A percentile compares a stretch with the other conserved stretches of the same genome.
Evolutionary conservation across 2,113 vertebrate species (phyloP).

Genomic region (Heloderma charlesbogerti): DNA sequence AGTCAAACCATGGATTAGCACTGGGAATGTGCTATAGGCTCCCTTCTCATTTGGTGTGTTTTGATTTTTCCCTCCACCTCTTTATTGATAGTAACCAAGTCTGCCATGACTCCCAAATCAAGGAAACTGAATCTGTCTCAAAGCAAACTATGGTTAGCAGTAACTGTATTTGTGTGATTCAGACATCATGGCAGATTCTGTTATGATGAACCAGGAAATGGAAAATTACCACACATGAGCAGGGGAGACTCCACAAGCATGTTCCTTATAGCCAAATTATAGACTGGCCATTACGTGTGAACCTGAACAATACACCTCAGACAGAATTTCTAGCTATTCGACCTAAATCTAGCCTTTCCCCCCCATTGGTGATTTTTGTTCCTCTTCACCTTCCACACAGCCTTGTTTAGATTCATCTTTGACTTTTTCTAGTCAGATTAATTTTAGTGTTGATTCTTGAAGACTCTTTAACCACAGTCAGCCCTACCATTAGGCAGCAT

Average conservation of each 20-base stretch:
- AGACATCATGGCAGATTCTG: background rate
- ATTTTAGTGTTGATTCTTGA: background rate
- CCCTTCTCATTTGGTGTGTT: no score
- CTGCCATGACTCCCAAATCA: no score
- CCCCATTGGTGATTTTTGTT: background rate
- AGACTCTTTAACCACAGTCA: background rate
- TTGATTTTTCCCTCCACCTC: no score
- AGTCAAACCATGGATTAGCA: no score
- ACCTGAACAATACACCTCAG: background rate
- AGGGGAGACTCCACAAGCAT: background rate
- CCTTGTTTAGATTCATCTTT: background rate
- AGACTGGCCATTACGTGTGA: background rate
- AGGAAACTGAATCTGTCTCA: no score
- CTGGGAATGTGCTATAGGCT: no score
- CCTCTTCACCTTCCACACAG: background rate
- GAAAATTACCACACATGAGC: background rate
- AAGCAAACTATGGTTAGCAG: background rate
- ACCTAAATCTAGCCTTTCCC: background rate
- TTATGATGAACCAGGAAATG: background rate
- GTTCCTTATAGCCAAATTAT: background rate
- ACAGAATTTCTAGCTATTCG: background rate
- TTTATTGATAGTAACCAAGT: no score
- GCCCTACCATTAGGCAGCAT: no score
- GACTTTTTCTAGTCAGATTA: background rate
- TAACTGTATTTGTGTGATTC: background rate